Base-by-base conservation (phyloP, 2,113 vertebrate genomes). In the Australoheros scitulus region DNA sequence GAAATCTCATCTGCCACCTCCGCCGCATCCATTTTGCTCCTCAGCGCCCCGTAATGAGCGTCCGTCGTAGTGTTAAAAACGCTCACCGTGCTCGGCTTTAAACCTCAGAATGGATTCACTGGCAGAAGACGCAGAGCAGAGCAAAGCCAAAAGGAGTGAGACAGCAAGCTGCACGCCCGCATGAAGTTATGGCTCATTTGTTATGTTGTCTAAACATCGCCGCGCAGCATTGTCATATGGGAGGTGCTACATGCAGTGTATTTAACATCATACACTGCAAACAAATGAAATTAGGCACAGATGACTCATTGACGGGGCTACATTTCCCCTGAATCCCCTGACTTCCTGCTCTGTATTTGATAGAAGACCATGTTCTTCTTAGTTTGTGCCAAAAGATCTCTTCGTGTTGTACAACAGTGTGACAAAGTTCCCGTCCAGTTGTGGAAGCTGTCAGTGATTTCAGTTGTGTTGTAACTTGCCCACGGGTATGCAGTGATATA, bases 11-110 rank as follows among this genome's bases (percentile, higher is more conserved):
- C 86, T 29, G 52, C 91, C 61, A 43, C 60, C 38, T 24, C 86
- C 15, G 56, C 85, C 20, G 50, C 70, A 5, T 32, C 90, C 56
- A 15, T 92, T 58, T 84, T 91, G 55, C 83, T 95, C 1, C 84
- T 95, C 5, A 92, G 94, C 88, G 68, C 83, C 1, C 88, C 92
- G 74, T 94, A 76, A 94, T 7, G 3, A 22, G 22, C 17, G 6
- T 18, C 56, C 8, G 5, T 41, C 5, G 0, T 6, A 17, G 20
- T 4, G 7, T 0, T 0, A 13, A 84, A 81, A 84, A 81, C 41
- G 0, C 60, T 70, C 11, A 1, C 68, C 22, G 1, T 7, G 22
- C 6, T 55, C 61, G 58, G 32, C 61, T 80, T 61, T 52, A 56
- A 58, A 76, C 60, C 43, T 80, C 68, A 50, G 36, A 70, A 2